A percentile compares a stretch with the other conserved stretches of the same genome.
Evolutionary conservation across 2,888 invertebrate genomes (phyloP).

Genomic region (Meteorus cinctellus): DNA sequence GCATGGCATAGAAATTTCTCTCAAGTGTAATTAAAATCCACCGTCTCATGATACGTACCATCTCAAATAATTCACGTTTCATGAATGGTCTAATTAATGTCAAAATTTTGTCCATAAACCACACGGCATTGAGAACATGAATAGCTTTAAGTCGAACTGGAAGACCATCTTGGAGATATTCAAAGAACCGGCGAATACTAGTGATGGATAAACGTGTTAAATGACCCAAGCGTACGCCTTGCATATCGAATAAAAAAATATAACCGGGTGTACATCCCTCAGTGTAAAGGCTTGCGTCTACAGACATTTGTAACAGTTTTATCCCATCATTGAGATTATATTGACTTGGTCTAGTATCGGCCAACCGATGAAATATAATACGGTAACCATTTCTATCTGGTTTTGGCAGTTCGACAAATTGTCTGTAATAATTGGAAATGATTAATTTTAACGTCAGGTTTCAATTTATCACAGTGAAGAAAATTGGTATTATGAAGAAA

Average conservation of each 20-base stretch:
- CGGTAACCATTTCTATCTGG: slow-evolving; percentile 78
- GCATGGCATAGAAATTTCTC: neutral
- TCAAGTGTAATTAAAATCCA: slow-evolving; percentile 19
- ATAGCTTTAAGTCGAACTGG: slow-evolving; percentile 80
- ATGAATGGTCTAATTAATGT: slow-evolving; percentile 74
- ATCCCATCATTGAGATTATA: slow-evolving; percentile 78
- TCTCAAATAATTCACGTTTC: slow-evolving; percentile 72
- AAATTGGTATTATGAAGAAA: neutral
- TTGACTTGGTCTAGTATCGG: slow-evolving; percentile 76
- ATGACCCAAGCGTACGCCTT: slow-evolving; percentile 78
- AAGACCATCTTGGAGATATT: slow-evolving; percentile 81
- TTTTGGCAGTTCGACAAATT: slow-evolving; percentile 76
- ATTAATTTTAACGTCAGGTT: slow-evolving; percentile 35
- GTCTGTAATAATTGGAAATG: slow-evolving; percentile 70
- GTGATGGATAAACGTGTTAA: slow-evolving; percentile 77
- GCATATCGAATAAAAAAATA: slow-evolving; percentile 82
- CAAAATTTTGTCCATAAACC: slow-evolving; percentile 74
- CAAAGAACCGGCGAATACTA: slow-evolving; percentile 78
- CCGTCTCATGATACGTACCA: slow-evolving; percentile 64
- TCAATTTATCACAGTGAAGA: slow-evolving; percentile 32
- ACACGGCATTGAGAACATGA: slow-evolving; percentile 78
- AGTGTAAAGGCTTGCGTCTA: slow-evolving; percentile 77
- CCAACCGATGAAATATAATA: slow-evolving; percentile 78
- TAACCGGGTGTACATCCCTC: slow-evolving; percentile 79
- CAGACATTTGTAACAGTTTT: slow-evolving; percentile 78